Evolutionary conservation across 2,888 invertebrate genomes (phyloP), one percentile per base, ranked within the genome.

Genomic region (Papilio elwesi): DNA sequence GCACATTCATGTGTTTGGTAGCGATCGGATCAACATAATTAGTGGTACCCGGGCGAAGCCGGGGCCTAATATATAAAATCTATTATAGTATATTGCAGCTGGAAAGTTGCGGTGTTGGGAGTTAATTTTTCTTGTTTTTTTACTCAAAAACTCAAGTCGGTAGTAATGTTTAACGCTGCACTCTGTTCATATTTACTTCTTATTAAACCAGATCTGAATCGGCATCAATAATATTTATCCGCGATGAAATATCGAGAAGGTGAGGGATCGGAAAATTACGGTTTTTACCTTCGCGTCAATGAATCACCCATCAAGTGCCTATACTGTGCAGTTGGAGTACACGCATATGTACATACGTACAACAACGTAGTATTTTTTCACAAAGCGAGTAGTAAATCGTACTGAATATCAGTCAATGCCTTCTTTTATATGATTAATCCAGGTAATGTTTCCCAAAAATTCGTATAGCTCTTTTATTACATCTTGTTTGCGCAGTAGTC

Each of bases 191-290:
- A 55, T 64, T 68, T 43, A 72, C 47, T 47, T 57, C 6, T 57
- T 57, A 62, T 66, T 65, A 73, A 70, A 70, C 53, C 53, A 51
- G 26, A 52, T 47, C 13, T 47, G n/a, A 38, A 48, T 15, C 66
- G 36, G 43, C 51, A n/a, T 57, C 15, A 66, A 70, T 72, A 67
- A 69, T 73, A 71, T 73, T 73, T 74, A 74, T 68, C 43, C 67
- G 53, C 55, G 55, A 43, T 70, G 51, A 64, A 49, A 65, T 68
- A 36, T 62, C 49, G 57, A 68, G 52, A 70, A 76, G 75, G 74
- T 72, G 68, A 71, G 43, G 59, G 59, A 43, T 62, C 59, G n/a
- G 43, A 43, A 43, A 70, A 71, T 57, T 52, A 63, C 73, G 69
- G 70, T 70, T 73, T 70, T 74, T 70, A 51, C 70, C 59, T 66